Evolutionary conservation across 2,888 invertebrate genomes (phyloP).

Genomic region (Eueremaeus valkanovi): DNA sequence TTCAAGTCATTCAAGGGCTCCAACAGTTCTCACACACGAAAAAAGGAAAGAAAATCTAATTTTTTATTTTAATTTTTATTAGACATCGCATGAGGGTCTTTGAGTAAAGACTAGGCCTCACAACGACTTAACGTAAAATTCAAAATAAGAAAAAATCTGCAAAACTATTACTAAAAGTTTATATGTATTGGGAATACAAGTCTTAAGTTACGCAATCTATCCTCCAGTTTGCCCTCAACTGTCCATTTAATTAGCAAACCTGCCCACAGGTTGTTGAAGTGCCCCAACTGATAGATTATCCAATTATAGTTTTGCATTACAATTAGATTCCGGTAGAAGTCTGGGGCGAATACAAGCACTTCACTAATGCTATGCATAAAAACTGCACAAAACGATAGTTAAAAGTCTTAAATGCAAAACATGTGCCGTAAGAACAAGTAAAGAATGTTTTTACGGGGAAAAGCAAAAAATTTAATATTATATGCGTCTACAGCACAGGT

Average conservation of each 20-base stretch:
- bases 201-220: constrained; percentile 18
- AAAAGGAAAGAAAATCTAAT: constrained; percentile 14
- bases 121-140: background rate
- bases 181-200: background rate
- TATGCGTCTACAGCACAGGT: too few relatives aligned
- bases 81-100: too few relatives aligned
- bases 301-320: constrained; percentile 33
- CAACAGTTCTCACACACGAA: too few relatives aligned
- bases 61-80: constrained; percentile 30
- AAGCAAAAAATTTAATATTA: too few relatives aligned
- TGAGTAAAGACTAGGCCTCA: background rate
- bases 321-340: constrained; percentile 32
- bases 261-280: constrained; percentile 25
- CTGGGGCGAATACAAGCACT: background rate
- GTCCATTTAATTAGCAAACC: constrained; percentile 30
- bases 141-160: background rate
- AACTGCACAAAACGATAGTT: too few relatives aligned
- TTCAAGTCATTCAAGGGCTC: too few relatives aligned
- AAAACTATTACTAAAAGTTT: background rate
- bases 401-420: too few relatives aligned
- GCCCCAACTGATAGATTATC: constrained; percentile 34
- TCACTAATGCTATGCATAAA: too few relatives aligned
- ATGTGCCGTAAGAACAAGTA: too few relatives aligned
- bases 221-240: constrained; percentile 4
- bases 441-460: too few relatives aligned